phyloP scores from a whole-genome alignment of 2,888 invertebrate species.

The Tetropium fuscum region DNA sequence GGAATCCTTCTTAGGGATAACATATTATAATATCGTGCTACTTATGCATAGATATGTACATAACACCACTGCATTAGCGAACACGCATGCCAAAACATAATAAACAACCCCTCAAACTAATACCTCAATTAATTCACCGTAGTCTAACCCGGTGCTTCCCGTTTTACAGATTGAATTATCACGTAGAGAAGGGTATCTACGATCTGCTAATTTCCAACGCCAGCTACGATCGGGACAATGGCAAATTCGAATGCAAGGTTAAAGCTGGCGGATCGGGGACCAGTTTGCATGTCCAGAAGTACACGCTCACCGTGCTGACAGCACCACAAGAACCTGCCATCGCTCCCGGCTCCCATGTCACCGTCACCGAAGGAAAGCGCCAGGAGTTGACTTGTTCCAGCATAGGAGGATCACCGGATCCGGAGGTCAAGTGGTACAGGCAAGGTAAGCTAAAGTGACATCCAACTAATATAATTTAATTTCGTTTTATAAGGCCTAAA shows the following conservation, averaged over 20 bases:
- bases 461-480: too few species aligned
- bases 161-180: conserved; percentile 42
- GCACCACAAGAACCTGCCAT: conserved; percentile 85
- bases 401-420: conserved; percentile 91
- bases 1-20: too few species aligned
- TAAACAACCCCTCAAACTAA: conserved; percentile 24
- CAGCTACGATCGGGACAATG: conserved; percentile 91
- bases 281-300: conserved; percentile 86
- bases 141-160: conserved; percentile 36
- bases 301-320: conserved; percentile 87
- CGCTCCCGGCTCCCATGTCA: conserved; percentile 79
- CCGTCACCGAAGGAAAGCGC: conserved; percentile 84
- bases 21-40: too few species aligned
- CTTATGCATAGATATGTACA: conserved; percentile 11
- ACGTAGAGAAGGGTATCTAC: conserved; percentile 84
- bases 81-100: conserved; percentile 21
- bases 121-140: conserved; percentile 36
- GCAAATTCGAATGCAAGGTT: conserved; percentile 90
- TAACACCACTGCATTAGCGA: conserved; percentile 11
- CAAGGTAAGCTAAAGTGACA: conserved; percentile 72
- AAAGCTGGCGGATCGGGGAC: conserved; percentile 86
- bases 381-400: conserved; percentile 85
- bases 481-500: too few species aligned
- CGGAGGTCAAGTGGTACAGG: conserved; percentile 87
- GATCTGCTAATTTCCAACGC: conserved; percentile 91